Evolutionary conservation across 1,140 invertebrate genomes (phyloP).

Genomic region (Pteromalus puparum): DNA sequence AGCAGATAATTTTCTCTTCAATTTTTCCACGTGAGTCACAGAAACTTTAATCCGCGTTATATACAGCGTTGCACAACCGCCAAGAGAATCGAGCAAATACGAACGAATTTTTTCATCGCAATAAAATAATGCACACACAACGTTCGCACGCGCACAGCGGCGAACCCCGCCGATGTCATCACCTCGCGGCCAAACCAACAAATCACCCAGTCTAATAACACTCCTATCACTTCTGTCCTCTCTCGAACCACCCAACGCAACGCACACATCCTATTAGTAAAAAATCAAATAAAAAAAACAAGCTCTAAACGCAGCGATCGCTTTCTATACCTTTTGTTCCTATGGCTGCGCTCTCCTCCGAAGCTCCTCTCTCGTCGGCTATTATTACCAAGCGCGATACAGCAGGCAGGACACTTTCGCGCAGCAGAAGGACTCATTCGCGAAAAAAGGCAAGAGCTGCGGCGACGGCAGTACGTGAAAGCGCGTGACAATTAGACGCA

Average conservation of each 20-base stretch:
- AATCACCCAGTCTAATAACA: not conserved
- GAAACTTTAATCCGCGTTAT: too few relatives aligned
- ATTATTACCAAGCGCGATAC: not conserved
- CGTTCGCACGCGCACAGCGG: too few relatives aligned
- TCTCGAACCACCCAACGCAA: not conserved
- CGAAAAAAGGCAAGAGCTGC: not conserved
- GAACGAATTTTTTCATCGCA: too few relatives aligned
- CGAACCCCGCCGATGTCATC: not conserved
- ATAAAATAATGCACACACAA: not conserved
- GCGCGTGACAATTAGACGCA: slow-evolving; percentile 12
- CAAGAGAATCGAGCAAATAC: not conserved
- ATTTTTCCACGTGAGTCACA: too few relatives aligned
- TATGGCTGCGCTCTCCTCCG: not conserved
- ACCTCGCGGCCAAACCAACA: not conserved
- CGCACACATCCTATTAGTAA: not conserved
- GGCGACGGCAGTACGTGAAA: not conserved
- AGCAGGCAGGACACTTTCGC: slow-evolving; percentile 3
- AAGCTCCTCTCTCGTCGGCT: not conserved
- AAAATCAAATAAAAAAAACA: not conserved
- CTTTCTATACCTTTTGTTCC: slow-evolving; percentile 18
- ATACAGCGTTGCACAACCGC: not conserved
- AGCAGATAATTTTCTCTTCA: too few relatives aligned
- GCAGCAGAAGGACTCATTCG: not conserved
- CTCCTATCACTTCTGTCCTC: not conserved
- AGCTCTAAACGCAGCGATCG: not conserved